Percentiles rank a stretch among this genome's conserved stretches.
phyloP scores from a whole-genome alignment of 64 coral and sea anemone species.

The Actinia tenebrosa region DNA sequence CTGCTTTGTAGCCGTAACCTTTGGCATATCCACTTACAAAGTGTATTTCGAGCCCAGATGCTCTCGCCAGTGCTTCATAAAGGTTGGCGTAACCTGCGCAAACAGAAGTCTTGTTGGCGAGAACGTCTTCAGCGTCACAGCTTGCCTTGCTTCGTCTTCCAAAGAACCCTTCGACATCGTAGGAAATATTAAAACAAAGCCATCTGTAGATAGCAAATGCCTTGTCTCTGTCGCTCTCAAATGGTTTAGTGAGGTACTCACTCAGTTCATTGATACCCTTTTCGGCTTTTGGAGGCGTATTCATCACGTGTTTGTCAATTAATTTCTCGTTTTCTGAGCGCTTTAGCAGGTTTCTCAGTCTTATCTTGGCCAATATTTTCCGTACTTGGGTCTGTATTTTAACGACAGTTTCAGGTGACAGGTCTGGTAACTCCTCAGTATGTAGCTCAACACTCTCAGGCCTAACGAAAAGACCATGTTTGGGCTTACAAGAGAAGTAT shows the following conservation, averaged over 20 bases:
- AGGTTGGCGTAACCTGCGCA: conserved; percentile 46
- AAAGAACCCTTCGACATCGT: conserved; percentile 61
- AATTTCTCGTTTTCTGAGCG: conserved; percentile 56
- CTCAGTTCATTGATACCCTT: conserved; percentile 45
- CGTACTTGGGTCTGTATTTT: conserved; percentile 49
- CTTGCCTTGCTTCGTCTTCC: conserved; percentile 9
- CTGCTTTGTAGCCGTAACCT: conserved; percentile 37
- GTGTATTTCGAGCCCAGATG: conserved; percentile 24
- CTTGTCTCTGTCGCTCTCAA: conserved; percentile 46
- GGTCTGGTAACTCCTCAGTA: not conserved
- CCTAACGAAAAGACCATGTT: conserved; percentile 72
- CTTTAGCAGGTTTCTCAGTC: conserved; percentile 50
- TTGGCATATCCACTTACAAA: conserved; percentile 45
- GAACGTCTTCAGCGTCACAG: conserved; percentile 29
- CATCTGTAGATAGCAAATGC: conserved; percentile 60
- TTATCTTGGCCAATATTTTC: conserved; percentile 38
- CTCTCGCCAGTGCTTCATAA: conserved; percentile 35
- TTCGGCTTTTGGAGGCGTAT: conserved; percentile 47
- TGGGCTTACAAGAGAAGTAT: conserved; percentile 56
- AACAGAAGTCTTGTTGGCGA: conserved; percentile 10
- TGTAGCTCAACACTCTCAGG: conserved; percentile 32
- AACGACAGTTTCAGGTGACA: conserved; percentile 54
- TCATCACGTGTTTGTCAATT: conserved; percentile 60
- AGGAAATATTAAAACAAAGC: conserved; percentile 42
- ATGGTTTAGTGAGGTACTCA: conserved; percentile 68